Evolutionary conservation across 1,140 invertebrate species (phyloP).

Genomic region (Drosophila willistoni): DNA sequence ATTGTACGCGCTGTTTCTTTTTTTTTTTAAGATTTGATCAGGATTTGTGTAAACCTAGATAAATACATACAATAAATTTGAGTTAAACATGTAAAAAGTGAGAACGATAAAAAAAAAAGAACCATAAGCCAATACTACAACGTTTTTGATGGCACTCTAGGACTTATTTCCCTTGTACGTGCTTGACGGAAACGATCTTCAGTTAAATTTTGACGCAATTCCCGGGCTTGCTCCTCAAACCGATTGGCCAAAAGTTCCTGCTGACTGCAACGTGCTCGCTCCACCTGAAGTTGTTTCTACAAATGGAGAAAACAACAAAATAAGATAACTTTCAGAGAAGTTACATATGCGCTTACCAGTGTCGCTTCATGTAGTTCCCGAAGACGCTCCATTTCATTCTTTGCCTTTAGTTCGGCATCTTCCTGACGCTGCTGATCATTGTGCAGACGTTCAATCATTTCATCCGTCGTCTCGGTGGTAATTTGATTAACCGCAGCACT

Average conservation of each 20-base stretch:
- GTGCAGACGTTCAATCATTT: constrained; percentile 60
- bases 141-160: constrained; percentile 44
- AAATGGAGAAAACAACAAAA: not conserved
- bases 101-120: no score
- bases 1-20: not conserved
- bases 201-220: constrained; percentile 64
- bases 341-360: constrained; percentile 41
- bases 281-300: constrained; percentile 59
- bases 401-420: constrained; percentile 48
- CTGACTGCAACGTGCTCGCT: constrained; percentile 55
- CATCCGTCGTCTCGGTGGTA: constrained; percentile 63
- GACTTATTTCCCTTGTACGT: constrained; percentile 50
- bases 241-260: constrained; percentile 62
- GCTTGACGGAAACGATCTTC: constrained; percentile 75
- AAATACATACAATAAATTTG: constrained; percentile 40
- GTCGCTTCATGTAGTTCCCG: constrained; percentile 53
- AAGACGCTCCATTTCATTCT: constrained; percentile 64
- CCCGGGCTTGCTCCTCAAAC: constrained; percentile 64
- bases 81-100: constrained; percentile 20
- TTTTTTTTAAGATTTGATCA: constrained; percentile 21
- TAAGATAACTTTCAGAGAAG: not conserved
- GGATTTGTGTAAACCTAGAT: constrained; percentile 22
- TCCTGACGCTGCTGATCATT: constrained; percentile 68
- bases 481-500: constrained; percentile 45
- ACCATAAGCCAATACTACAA: constrained; percentile 23